Percentiles rank a stretch among this genome's conserved stretches.
Evolutionary conservation across 2,888 invertebrate species (phyloP).

Genomic region (Drosophila anceps): DNA sequence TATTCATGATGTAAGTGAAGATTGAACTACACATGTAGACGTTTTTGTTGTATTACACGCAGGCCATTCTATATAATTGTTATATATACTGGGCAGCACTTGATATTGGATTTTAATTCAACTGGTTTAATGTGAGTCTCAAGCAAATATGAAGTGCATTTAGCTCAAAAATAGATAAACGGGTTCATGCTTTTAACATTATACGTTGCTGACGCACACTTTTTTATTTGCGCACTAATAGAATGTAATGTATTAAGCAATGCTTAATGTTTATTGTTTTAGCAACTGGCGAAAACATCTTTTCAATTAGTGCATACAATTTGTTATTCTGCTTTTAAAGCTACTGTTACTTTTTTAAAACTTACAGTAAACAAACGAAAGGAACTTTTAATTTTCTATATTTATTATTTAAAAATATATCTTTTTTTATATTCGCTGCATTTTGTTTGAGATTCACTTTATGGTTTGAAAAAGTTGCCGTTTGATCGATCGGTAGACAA

Average conservation of each 20-base stretch:
- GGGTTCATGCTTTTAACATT: background rate
- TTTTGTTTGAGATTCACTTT: background rate
- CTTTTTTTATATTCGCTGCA: background rate
- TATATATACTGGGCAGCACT: conserved; percentile 17
- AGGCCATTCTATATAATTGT: background rate
- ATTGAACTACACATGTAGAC: too few species aligned
- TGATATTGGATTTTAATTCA: conserved; percentile 2
- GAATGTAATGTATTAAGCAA: background rate
- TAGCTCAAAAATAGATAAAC: background rate
- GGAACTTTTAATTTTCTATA: background rate
- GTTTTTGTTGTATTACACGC: conserved; percentile 1
- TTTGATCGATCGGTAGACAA: background rate
- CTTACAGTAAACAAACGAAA: background rate
- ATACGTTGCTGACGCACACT: background rate
- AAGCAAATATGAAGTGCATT: background rate
- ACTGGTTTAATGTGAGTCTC: background rate
- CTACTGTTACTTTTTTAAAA: background rate
- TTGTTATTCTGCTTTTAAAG: background rate
- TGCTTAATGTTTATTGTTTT: background rate
- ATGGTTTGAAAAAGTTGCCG: background rate
- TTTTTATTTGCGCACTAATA: background rate
- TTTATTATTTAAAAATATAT: background rate
- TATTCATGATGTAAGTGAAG: conserved; percentile 7
- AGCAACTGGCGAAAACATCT: background rate
- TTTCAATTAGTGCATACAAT: background rate